A percentile compares a stretch with the other conserved stretches of the same genome.
These are phyloP conservation scores for Lasioglossum villosulum DNA, from an alignment of 2,888 invertebrate genomes.

Conservation along the genomic window DNA sequence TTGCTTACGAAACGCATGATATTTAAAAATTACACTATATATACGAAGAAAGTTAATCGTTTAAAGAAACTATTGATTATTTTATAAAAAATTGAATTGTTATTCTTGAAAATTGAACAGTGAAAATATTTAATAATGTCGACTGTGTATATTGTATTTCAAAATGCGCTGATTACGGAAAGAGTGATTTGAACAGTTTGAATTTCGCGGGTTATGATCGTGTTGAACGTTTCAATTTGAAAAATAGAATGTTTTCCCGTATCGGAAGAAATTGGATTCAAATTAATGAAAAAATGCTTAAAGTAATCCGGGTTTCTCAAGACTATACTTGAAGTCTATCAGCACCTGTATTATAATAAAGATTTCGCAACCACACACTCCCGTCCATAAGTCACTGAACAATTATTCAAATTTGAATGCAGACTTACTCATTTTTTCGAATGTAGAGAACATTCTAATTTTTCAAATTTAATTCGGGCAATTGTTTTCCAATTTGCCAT, in stretches of 20 bases:
- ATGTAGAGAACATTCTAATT: no score
- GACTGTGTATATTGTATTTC: background rate
- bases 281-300: conserved; percentile 32
- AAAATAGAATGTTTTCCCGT: background rate
- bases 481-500: no score
- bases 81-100: conserved; percentile 1
- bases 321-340: conserved; percentile 27
- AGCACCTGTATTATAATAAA: conserved; percentile 15
- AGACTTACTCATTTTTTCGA: no score
- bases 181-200: conserved; percentile 3
- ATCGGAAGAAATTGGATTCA: conserved; percentile 9
- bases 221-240: background rate
- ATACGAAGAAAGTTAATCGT: background rate
- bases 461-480: no score
- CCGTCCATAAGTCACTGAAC: no score
- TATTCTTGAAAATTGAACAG: conserved; percentile 11
- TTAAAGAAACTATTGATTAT: background rate
- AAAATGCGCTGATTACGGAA: conserved; percentile 4
- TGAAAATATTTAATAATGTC: conserved; percentile 1
- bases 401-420: no score
- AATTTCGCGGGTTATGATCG: conserved; percentile 10
- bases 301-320: conserved; percentile 34
- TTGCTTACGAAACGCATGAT: conserved; percentile 13
- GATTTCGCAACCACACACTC: background rate
- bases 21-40: conserved; percentile 21